Percentiles rank a stretch among this genome's conserved stretches.
phyloP scores from a whole-genome alignment of 2,113 vertebrate genomes.

The Nycticorax nycticorax region DNA sequence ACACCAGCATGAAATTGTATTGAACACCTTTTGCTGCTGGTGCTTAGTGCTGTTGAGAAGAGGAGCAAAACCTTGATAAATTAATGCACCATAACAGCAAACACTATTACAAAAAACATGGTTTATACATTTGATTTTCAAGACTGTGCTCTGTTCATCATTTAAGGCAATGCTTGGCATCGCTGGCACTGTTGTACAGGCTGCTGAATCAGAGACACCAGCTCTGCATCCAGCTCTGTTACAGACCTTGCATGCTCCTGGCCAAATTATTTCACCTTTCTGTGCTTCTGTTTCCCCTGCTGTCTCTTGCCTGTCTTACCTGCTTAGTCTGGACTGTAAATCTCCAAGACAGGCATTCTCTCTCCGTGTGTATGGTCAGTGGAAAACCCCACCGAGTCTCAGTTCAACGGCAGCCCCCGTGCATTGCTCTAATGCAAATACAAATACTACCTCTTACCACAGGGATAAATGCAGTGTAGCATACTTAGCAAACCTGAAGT shows the following conservation, averaged over 20 bases:
- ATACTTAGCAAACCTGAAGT: neutral
- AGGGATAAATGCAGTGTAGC: neutral
- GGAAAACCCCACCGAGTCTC: neutral
- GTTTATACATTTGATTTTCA: neutral
- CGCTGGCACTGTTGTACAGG: neutral
- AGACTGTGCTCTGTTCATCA: neutral
- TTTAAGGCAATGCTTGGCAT: neutral
- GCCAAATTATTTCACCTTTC: neutral
- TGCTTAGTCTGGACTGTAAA: neutral
- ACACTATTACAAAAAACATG: neutral
- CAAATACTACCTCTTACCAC: neutral
- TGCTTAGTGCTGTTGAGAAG: neutral
- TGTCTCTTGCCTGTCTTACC: neutral
- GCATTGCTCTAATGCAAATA: neutral
- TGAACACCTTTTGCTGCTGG: neutral
- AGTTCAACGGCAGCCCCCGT: neutral
- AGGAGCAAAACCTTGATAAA: neutral
- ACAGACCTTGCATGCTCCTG: neutral
- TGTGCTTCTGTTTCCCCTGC: neutral
- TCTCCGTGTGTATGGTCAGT: neutral
- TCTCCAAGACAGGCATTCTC: neutral
- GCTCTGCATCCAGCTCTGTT: neutral
- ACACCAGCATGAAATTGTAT: neutral
- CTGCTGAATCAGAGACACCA: neutral
- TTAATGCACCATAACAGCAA: neutral